Percentiles rank a stretch among this genome's conserved stretches.
Conservation (phyloP, 2,888 invertebrate genomes). For the Lydus trimaculatus region DNA sequence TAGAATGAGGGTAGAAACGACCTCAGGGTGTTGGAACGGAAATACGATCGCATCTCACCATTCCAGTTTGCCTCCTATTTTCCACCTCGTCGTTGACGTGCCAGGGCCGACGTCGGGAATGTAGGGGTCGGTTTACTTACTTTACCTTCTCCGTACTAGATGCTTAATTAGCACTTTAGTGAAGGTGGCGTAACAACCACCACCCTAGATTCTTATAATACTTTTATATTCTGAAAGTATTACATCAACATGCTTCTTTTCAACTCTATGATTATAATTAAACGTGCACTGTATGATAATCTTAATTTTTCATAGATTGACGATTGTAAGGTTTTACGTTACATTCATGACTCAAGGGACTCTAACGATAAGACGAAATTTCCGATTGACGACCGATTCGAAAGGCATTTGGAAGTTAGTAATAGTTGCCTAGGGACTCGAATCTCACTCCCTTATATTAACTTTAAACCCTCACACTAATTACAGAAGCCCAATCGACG, state of each 20-base stretch:
- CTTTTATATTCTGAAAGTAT: background rate
- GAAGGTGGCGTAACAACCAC: background rate
- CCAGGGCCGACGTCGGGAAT: background rate
- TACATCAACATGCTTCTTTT: background rate
- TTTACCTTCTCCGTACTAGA: slow-evolving; percentile 12
- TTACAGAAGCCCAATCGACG: slow-evolving; percentile 4
- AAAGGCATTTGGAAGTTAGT: background rate
- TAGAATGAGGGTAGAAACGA: slow-evolving; percentile 16
- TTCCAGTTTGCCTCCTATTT: slow-evolving; percentile 5
- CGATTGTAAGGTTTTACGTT: background rate
- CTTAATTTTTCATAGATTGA: background rate
- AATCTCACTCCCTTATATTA: background rate
- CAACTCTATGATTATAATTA: background rate
- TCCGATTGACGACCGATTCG: slow-evolving; percentile 8
- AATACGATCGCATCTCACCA: slow-evolving; percentile 22
- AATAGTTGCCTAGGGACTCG: slow-evolving; percentile 1
- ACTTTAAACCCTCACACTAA: slow-evolving; percentile 7
- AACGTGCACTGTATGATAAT: background rate
- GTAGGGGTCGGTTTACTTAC: slow-evolving; percentile 12
- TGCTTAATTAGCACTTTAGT: slow-evolving; percentile 12
- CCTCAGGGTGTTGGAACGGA: slow-evolving; percentile 20
- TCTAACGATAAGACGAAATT: background rate
- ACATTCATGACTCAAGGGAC: background rate
- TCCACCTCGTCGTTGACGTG: background rate
- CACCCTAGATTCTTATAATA: background rate